Percentiles rank a stretch among this genome's conserved stretches.
phyloP scores from a whole-genome alignment of 2,797 vertebrate species.

The Podarcis siculus region DNA sequence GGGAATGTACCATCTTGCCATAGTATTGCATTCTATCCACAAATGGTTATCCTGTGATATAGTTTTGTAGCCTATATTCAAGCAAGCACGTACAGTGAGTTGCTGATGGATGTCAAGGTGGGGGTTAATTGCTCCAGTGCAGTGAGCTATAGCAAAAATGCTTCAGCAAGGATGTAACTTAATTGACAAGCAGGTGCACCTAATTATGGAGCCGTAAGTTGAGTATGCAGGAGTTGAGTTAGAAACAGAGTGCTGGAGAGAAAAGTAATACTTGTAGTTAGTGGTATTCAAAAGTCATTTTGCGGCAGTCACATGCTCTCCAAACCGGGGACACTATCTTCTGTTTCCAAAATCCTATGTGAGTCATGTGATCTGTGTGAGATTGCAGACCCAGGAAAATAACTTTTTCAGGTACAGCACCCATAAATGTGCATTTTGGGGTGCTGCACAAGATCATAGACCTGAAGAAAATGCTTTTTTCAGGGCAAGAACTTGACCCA shows the following conservation, averaged over 20 bases:
- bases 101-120: constrained; percentile 27
- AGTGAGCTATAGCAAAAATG: constrained; percentile 23
- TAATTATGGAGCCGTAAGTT: constrained; percentile 23
- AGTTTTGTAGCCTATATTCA: neutral
- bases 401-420: no score
- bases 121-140: constrained; percentile 28
- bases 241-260: neutral
- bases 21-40: neutral
- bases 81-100: neutral
- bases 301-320: neutral
- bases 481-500: no score
- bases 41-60: neutral
- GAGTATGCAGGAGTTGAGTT: neutral
- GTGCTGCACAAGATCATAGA: no score
- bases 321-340: no score
- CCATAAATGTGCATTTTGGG: no score
- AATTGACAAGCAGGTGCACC: constrained; percentile 31
- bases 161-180: constrained; percentile 12
- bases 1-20: neutral
- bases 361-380: no score
- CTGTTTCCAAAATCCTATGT: no score
- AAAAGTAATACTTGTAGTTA: neutral
- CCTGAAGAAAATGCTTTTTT: no score
- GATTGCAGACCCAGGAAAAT: no score
- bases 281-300: neutral